Evolutionary conservation across 2,888 invertebrate species (phyloP), one percentile per base, ranked within the genome.

Genomic region (Cheilosia vulpina): DNA sequence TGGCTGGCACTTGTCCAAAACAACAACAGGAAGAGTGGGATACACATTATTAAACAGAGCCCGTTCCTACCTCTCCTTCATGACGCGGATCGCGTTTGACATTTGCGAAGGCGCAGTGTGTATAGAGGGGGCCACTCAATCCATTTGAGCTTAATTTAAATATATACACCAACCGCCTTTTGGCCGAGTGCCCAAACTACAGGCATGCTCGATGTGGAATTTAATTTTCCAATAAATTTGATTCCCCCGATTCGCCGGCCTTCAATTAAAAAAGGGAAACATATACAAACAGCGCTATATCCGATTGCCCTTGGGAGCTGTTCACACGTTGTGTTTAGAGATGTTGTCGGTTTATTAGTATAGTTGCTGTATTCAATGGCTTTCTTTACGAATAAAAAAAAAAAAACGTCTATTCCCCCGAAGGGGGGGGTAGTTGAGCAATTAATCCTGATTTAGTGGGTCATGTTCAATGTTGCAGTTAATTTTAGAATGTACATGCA

Each of bases 161-260:
- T 62, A 52, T 50, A 78, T 63, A 78, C 57, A 83, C 68, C 52
- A 52, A 34, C 58, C 41, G 19, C 9, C 34, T 83, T 78, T 83
- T 83, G 78, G 83, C 66, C 31, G 47, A 50, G 21, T 83, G 83
- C 78, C 83, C 78, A 9, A 31, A 55, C 13, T 52, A 78, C 63
- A 57, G 63, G 68, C 60, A 73, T 72, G 66, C 55, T 68, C 72
- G 50, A 73, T 78, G 68, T 45, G 53, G 73, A 73, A 68, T 78
- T 62, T 47, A 73, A 83, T 83, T 78, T 83, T 78, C 78, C 83
- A 78, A 78, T 78, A 78, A 78, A 83, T 83, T 83, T 73, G 24
- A 38, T 79, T 82, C 50, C 34, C 52, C 68, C 43, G 47, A 63
- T 63, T 57, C 17, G 66, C 47, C 47, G 73, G 72, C 72, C 72